A percentile compares a stretch with the other conserved stretches of the same genome.
Conservation (phyloP, 2,888 invertebrate species). For the Meiosimyza platycephala region DNA sequence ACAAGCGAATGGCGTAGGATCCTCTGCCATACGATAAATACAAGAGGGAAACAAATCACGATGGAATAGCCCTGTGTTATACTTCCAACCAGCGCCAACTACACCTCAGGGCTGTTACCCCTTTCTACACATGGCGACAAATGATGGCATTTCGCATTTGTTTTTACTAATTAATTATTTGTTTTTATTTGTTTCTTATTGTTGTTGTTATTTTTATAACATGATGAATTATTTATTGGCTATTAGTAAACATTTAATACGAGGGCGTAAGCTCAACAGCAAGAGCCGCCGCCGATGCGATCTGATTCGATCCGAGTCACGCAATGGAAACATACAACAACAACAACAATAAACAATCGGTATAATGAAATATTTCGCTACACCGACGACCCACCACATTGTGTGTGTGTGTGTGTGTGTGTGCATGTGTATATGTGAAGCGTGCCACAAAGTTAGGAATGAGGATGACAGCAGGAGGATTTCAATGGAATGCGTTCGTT, state of each 20-base stretch:
- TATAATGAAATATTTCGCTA: constrained; percentile 4
- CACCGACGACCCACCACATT: not conserved
- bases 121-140: constrained; percentile 24
- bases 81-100: too few relatives aligned
- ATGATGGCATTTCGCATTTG: constrained; percentile 57
- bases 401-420: not conserved
- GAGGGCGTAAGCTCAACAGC: constrained; percentile 41
- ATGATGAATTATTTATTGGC: constrained; percentile 45
- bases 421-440: not conserved
- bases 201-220: constrained; percentile 25
- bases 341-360: not conserved
- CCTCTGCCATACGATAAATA: not conserved
- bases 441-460: not conserved
- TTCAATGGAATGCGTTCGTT: constrained; percentile 11
- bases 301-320: constrained; percentile 41
- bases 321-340: constrained; percentile 6
- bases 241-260: constrained; percentile 49
- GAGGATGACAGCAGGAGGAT: not conserved
- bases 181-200: constrained; percentile 32
- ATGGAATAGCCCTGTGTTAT: too few relatives aligned
- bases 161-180: constrained; percentile 60
- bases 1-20: constrained; percentile 9
- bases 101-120: not conserved
- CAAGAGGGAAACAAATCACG: too few relatives aligned
- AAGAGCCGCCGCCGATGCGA: constrained; percentile 24